Evolutionary conservation across 2,888 invertebrate genomes (phyloP).

Genomic region (Tiphia femorata): DNA sequence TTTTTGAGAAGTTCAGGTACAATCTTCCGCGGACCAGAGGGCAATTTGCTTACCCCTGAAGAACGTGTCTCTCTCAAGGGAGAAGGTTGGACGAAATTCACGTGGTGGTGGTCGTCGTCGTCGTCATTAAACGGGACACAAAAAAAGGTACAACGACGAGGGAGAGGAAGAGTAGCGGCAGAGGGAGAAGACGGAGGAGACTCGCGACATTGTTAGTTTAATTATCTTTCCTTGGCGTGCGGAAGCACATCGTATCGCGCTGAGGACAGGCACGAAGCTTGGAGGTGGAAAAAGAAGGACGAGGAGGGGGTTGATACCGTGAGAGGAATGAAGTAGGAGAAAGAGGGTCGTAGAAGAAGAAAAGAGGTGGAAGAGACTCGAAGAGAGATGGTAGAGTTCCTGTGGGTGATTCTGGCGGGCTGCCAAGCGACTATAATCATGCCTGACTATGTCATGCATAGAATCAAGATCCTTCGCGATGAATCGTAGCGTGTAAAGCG

Average conservation of each 20-base stretch:
- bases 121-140: not conserved
- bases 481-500: not conserved
- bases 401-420: slow-evolving; percentile 48
- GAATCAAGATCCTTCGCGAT: slow-evolving; percentile 21
- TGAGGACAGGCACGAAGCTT: slow-evolving; percentile 5
- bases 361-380: not conserved
- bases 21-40: too few relatives aligned
- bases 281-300: slow-evolving; percentile 9
- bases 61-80: too few relatives aligned
- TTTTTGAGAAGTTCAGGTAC: too few relatives aligned
- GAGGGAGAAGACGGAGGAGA: not conserved
- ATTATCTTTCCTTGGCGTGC: slow-evolving; percentile 46
- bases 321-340: too few relatives aligned
- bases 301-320: too few relatives aligned
- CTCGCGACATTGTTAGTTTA: slow-evolving; percentile 52
- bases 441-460: slow-evolving; percentile 32
- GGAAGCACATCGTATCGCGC: slow-evolving; percentile 22
- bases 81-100: too few relatives aligned
- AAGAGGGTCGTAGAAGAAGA: slow-evolving; percentile 13
- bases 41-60: too few relatives aligned
- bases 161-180: not conserved
- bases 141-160: not conserved
- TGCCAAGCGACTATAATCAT: slow-evolving; percentile 50
- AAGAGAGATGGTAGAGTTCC: slow-evolving; percentile 2
- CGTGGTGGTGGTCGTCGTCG: too few relatives aligned